phyloP scores from a whole-genome alignment of 2,113 vertebrate genomes.

The Edolisoma coerulescens region DNA sequence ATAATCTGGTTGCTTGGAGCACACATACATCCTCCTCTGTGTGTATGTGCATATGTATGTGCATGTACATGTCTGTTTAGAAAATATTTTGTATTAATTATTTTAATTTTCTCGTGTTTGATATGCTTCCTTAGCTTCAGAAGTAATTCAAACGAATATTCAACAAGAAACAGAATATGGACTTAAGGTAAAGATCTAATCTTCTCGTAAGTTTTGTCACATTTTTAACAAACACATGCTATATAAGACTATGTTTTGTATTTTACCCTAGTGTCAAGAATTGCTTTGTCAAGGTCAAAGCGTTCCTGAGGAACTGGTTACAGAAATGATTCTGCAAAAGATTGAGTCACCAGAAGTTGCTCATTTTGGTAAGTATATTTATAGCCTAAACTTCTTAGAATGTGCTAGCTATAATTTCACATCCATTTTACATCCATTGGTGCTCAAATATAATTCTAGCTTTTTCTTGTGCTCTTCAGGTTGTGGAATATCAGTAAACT shows the following conservation, averaged over 20 bases:
- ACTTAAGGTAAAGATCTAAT: slow-evolving; percentile 73
- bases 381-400: not conserved
- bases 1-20: not conserved
- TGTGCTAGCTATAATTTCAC: not conserved
- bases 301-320: slow-evolving; percentile 81
- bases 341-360: slow-evolving; percentile 81
- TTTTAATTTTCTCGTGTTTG: slow-evolving; percentile 15
- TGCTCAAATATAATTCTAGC: not conserved
- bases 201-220: not conserved
- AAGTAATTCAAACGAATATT: slow-evolving; percentile 80
- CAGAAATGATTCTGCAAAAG: slow-evolving; percentile 80
- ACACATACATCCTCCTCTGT: not conserved
- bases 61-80: not conserved
- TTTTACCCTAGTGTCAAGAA: slow-evolving; percentile 72
- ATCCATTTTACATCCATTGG: not conserved
- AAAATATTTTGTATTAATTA: not conserved
- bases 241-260: not conserved
- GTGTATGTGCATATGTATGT: not conserved
- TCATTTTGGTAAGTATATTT: slow-evolving; percentile 83
- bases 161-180: slow-evolving; percentile 73
- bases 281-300: slow-evolving; percentile 78
- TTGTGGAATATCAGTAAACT: not conserved
- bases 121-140: slow-evolving; percentile 75
- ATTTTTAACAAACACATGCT: not conserved
- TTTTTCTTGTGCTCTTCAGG: not conserved